Evolutionary conservation across 1,140 invertebrate genomes (phyloP), one percentile per base, ranked within the genome.

Genomic region (Microplitis demolitor): DNA sequence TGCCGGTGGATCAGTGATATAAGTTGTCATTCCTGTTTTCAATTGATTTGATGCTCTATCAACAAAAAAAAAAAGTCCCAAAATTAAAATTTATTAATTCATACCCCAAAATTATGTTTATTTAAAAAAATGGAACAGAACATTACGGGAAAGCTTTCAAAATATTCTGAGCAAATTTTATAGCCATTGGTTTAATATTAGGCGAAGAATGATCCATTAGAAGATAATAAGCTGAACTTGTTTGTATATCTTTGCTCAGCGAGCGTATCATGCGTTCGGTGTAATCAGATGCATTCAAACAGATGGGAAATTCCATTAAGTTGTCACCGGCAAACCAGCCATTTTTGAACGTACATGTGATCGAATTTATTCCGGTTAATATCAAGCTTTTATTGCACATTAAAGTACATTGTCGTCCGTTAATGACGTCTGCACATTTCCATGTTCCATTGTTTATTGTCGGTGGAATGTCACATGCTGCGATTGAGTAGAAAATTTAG

Each of bases 251-350:
- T 56, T 78, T 39, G 68, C 72, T 75, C 8, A 80, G 16, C 4
- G 77, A 76, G 64, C 64, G 51, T n/a, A 78, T 74, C 50, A 80
- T 68, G 63, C 75, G 66, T 8, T 58, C 45, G 24, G 75, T 54
- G 33, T 77, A 78, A 14, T 72, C 70, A 39, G 39, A 73, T 54
- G 50, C 75, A 75, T 77, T 69, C 37, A 82, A 64, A 74, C 81
- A 82, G 66, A 79, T 68, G 67, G 81, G 81, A 73, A 82, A 76
- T 77, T 84, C 80, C 67, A 82, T 72, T 78, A 76, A 78, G 71
- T 78, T 76, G 34, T 74, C 66, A 33, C 68, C 74, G 71, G 78
- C 76, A 4, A 69, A 71, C 79, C 80, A 82, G 5, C 78, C 76
- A 53, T 34, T 50, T 35, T 71, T 34, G 69, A 33, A 66, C 14